Evolutionary conservation across 2,888 invertebrate species (phyloP).

Genomic region (Leptopilina drosophilae): DNA sequence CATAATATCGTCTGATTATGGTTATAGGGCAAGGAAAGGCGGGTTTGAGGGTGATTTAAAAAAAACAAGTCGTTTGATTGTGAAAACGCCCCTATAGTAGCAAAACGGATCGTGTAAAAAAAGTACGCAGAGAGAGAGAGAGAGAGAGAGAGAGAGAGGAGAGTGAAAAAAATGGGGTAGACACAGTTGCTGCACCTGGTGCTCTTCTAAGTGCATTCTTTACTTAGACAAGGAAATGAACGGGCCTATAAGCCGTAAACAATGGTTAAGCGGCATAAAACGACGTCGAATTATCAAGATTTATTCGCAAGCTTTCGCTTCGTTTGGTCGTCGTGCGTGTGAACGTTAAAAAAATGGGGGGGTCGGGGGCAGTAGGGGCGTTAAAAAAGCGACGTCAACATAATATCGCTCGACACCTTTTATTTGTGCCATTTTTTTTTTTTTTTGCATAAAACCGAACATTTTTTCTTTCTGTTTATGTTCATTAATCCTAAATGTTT

Average conservation of each 20-base stretch:
- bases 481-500: no score
- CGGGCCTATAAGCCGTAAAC: slow-evolving; percentile 69
- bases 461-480: no score
- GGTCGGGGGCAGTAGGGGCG: slow-evolving; percentile 31
- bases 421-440: slow-evolving; percentile 21
- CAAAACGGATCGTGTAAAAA: background rate
- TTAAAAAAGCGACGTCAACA: slow-evolving; percentile 31
- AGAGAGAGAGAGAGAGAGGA: no score
- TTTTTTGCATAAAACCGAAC: background rate
- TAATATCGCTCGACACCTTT: slow-evolving; percentile 34
- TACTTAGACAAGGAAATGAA: slow-evolving; percentile 58
- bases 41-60: slow-evolving; percentile 8
- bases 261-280: slow-evolving; percentile 69
- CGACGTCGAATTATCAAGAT: slow-evolving; percentile 72
- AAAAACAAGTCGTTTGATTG: slow-evolving; percentile 35
- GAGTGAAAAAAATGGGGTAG: slow-evolving; percentile 18
- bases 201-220: slow-evolving; percentile 61
- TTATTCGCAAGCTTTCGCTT: slow-evolving; percentile 57
- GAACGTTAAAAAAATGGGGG: slow-evolving; percentile 43
- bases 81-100: slow-evolving; percentile 1
- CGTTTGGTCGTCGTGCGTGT: slow-evolving; percentile 51
- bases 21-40: no score
- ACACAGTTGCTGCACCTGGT: slow-evolving; percentile 49
- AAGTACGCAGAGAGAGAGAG: no score
- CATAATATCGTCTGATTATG: slow-evolving; percentile 26